These are phyloP conservation scores for Mormyrus hasselquistii DNA, from an alignment of 2,797 vertebrate genomes.

Conservation along the genomic window DNA sequence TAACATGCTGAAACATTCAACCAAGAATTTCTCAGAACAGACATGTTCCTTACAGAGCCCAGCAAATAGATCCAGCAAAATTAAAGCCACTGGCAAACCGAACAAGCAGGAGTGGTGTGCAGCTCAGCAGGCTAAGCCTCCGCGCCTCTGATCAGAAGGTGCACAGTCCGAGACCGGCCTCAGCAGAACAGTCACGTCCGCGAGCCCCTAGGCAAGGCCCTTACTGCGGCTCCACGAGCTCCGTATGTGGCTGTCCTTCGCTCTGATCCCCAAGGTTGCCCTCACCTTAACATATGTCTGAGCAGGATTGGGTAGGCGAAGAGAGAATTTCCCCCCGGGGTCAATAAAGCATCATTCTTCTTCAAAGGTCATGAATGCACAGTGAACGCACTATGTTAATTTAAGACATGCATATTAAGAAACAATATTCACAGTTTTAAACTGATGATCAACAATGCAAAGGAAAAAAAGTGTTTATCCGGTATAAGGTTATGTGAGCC, in stretches of 20 bases:
- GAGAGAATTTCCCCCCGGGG: background rate
- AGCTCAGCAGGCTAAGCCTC: background rate
- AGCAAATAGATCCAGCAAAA: background rate
- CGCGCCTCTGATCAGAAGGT: background rate
- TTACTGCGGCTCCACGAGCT: background rate
- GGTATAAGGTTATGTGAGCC: background rate
- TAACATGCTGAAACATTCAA: background rate
- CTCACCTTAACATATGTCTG: background rate
- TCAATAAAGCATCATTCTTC: background rate
- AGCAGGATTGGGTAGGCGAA: background rate
- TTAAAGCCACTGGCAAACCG: background rate
- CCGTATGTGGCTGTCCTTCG: background rate
- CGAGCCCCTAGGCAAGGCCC: background rate
- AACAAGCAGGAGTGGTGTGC: background rate
- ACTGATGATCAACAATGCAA: background rate
- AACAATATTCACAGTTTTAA: background rate
- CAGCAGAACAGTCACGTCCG: background rate
- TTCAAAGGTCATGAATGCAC: background rate
- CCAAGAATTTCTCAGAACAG: background rate
- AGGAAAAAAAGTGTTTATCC: background rate
- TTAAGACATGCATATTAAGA: background rate
- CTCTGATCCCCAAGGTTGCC: background rate
- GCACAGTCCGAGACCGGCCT: background rate
- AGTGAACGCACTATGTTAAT: background rate
- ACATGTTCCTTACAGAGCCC: background rate